Base-by-base conservation (phyloP, 2,888 invertebrate species). In the Lasioglossum vierecki region DNA sequence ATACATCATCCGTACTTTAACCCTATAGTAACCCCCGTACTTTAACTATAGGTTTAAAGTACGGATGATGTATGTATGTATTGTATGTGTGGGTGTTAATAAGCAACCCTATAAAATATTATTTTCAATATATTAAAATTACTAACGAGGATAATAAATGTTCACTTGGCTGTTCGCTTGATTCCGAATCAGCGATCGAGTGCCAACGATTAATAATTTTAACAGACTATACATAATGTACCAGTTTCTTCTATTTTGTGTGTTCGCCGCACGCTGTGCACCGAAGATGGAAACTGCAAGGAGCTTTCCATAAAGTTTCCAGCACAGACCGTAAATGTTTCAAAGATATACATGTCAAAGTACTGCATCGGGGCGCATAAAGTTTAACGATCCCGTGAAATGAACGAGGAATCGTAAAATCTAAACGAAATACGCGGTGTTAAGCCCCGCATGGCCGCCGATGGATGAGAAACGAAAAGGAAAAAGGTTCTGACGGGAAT, bases 371-470 rank as follows among this genome's bases (percentile, higher is more conserved):
- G 18, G 35, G 18, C 66, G 35, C 18, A 66, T 66, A 66, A 66
- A 66, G 66, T 66, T 72, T 41, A 41, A 44, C 72, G 41, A 44
- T n/a, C 44, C 44, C 39, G 26, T 72, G 44, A n/a, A 46, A 46
- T 44, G n/a, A 44, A 72, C 44, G 72, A 35, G 41, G 35, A 72
- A 26, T 35, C 44, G 72, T 72, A 41, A 41, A 72, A 35, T 66
- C 35, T 35, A 66, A 35, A 66, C 66, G 66, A 66, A 66, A 66
- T 35, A 66, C 66, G 18, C 35, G 66, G 30, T 22, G 35, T 22
- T 66, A 66, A 66, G 66, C 3, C 66, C 18, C 66, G 35, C 35
- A 11, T 2, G 18, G 18, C 30, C 63, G 66, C 30, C 30, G 66
- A 35, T 22, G 66, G 18, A 35, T 35, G 30, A 66, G 66, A 66